Evolutionary conservation across 1,140 invertebrate genomes (phyloP).

Genomic region (Megathymus violae): DNA sequence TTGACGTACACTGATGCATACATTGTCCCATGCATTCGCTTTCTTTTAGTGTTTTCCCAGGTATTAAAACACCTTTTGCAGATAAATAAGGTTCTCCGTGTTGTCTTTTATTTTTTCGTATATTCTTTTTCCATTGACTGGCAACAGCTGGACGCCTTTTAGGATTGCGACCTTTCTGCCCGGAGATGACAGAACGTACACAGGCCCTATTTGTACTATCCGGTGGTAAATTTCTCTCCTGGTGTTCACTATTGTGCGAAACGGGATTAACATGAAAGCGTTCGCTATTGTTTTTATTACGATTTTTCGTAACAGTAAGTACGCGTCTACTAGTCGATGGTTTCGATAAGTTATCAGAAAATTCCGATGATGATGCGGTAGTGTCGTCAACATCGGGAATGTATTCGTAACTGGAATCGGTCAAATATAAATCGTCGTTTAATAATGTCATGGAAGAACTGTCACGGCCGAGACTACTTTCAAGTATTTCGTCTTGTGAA

Average conservation of each 20-base stretch:
- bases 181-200: no score
- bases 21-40: slow-evolving; percentile 9
- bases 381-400: background rate
- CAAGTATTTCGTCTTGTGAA: background rate
- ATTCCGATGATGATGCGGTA: background rate
- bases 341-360: no score
- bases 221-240: no score
- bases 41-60: slow-evolving; percentile 20
- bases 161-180: background rate
- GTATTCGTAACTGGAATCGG: background rate
- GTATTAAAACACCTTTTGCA: slow-evolving; percentile 10
- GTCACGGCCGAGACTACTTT: background rate
- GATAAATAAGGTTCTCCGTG: slow-evolving; percentile 24
- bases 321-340: no score
- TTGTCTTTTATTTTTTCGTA: slow-evolving; percentile 20
- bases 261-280: no score
- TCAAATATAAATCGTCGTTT: background rate
- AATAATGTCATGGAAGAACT: background rate
- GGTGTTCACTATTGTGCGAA: no score
- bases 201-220: background rate
- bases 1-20: slow-evolving; percentile 18
- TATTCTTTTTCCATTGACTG: slow-evolving; percentile 20
- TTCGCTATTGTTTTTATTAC: no score
- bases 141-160: slow-evolving; percentile 2
- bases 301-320: no score